A percentile compares a stretch with the other conserved stretches of the same genome.
phyloP scores from a whole-genome alignment of 2,113 vertebrate species.

The Ctenodactylus gundi region DNA sequence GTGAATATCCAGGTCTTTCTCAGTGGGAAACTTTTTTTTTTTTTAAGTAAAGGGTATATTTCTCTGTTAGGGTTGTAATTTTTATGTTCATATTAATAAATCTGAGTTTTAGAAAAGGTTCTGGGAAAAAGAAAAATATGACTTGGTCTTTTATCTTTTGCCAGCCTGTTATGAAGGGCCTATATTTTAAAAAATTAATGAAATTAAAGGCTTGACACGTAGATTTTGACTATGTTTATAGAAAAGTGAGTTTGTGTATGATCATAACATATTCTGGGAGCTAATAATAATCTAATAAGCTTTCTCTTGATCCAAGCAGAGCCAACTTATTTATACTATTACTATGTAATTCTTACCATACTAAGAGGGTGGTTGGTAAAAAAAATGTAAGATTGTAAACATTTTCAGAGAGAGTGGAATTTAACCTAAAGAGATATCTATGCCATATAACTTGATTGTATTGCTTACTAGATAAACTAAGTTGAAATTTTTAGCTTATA shows the following conservation, averaged over 20 bases:
- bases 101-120: conserved; percentile 26
- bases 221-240: conserved; percentile 9
- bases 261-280: neutral
- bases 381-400: neutral
- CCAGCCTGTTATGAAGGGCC: neutral
- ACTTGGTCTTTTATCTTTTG: conserved; percentile 18
- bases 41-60: neutral
- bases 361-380: neutral
- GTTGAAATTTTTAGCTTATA: conserved; percentile 18
- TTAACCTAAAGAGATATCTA: conserved; percentile 6
- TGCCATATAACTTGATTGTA: neutral
- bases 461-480: neutral
- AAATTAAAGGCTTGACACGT: neutral
- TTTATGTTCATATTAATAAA: neutral
- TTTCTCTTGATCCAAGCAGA: conserved; percentile 4
- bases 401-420: conserved; percentile 28
- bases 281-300: neutral
- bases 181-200: neutral
- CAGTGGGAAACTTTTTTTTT: neutral
- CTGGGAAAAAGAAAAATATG: neutral
- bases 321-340: neutral
- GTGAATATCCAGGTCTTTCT: neutral
- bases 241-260: conserved; percentile 2
- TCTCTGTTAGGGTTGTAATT: neutral
- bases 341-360: neutral